Base-by-base conservation (phyloP, 2,888 invertebrate species). In the Aspidiotus rigidus region DNA sequence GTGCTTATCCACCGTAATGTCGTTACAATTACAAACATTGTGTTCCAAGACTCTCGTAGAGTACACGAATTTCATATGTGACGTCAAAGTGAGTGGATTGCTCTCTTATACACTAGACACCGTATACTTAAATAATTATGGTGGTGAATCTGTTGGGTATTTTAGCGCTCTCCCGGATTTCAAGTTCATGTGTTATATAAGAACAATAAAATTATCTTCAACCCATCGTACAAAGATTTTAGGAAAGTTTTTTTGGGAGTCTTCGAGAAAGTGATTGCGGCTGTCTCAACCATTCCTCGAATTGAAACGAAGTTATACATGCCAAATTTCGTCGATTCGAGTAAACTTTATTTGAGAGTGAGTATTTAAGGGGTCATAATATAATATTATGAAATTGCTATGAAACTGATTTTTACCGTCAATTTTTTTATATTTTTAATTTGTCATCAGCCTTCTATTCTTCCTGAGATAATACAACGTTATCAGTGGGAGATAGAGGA, bases 1-100 rank as follows among this genome's bases (percentile, higher is more conserved):
- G 77, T 89, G 91, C 74, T 85, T 93, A 1, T 88, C 88, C 0
- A 86, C 88, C 41, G 81, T 94, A 55, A 95, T 95, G 95, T 90
- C 92, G 0, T 86, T 86, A 74, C 90, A 93, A 75, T 79, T 96
- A 70, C 92, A 93, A 77, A 85, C 85, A 28, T 78, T 94, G 44
- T 90, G 90, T 73, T 80, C 92, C 56, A 84, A 86, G 74, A 93
- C 93, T 7, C 83, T 94, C 75, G 80, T 84, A 62, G 88, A 89
- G 73, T 94, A 85, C 76, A 86, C 88, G 1, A 80, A 87, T 63
- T 90, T 89, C 73, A 83, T 95, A 49, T 69, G 63, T 41, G 55
- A 57, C 17, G 62, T 69, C 7, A 56, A 54, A 28, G 69, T 69
- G 28, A 8, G 39, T 64, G 39, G 28, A 28, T 60, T 16, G 60